These are phyloP conservation scores for Paracanthobrama guichenoti DNA, from an alignment of 2,113 vertebrate species.

Conservation along the genomic window DNA sequence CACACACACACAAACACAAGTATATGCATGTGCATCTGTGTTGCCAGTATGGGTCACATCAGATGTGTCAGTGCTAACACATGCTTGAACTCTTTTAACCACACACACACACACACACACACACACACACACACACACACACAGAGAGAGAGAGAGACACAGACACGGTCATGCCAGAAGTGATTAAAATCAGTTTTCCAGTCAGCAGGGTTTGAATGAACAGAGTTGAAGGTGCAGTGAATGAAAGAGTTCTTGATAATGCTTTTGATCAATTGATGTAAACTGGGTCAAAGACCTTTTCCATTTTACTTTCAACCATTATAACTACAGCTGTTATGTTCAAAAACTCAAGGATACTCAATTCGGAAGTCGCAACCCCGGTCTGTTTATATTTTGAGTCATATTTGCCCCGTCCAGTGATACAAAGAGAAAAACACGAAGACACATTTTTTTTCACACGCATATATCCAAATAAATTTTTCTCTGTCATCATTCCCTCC, in stretches of 20 bases:
- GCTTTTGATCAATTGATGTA: background rate
- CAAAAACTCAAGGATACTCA: background rate
- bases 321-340: background rate
- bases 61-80: constrained; percentile 28
- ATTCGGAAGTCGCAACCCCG: background rate
- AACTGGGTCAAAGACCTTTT: background rate
- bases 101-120: background rate
- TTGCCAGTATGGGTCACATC: constrained; percentile 14
- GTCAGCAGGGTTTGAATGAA: constrained; percentile 4
- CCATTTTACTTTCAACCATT: background rate
- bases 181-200: background rate
- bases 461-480: background rate
- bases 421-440: background rate
- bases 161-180: constrained; percentile 27
- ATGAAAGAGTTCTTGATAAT: background rate
- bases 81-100: constrained; percentile 36
- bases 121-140: background rate
- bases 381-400: background rate
- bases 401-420: background rate
- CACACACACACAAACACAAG: background rate
- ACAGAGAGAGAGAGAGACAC: too few relatives aligned
- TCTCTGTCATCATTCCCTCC: background rate
- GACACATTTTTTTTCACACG: background rate
- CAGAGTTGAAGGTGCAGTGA: background rate
- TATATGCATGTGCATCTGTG: background rate